A percentile compares a stretch with the other conserved stretches of the same genome.
Evolutionary conservation across 2,888 invertebrate species (phyloP).

Genomic region (Harmothoe impar): DNA sequence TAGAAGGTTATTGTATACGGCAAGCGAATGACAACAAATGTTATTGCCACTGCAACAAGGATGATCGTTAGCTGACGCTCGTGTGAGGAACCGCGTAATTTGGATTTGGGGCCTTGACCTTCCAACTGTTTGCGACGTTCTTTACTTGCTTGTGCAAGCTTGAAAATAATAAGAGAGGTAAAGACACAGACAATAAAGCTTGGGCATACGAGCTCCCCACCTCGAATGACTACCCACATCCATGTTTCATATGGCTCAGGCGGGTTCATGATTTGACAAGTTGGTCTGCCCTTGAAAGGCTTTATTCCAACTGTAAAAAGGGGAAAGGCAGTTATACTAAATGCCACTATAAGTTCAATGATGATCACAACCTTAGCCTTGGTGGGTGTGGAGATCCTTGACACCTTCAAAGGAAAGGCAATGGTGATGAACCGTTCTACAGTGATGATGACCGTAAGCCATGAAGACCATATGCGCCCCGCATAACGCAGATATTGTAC

Average conservation of each 20-base stretch:
- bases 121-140: conserved; percentile 33
- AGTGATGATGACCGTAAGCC: conserved; percentile 63
- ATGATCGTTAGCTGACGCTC: conserved; percentile 61
- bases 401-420: conserved; percentile 62
- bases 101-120: background rate
- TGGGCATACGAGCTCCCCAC: conserved; percentile 44
- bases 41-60: conserved; percentile 63
- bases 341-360: conserved; percentile 48
- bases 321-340: conserved; percentile 23
- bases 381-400: conserved; percentile 55
- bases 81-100: conserved; percentile 54
- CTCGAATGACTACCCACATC: conserved; percentile 62
- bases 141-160: conserved; percentile 42
- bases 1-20: conserved; percentile 61
- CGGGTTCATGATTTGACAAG: conserved; percentile 49
- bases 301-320: conserved; percentile 40
- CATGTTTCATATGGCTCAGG: conserved; percentile 52
- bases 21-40: conserved; percentile 59
- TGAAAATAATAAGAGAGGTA: conserved; percentile 59
- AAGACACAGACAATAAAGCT: conserved; percentile 61
- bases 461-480: conserved; percentile 59
- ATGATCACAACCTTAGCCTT: conserved; percentile 62
- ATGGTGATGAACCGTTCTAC: conserved; percentile 63
- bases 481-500: conserved; percentile 52
- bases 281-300: background rate